These are phyloP conservation scores for Ispidina picta DNA, from an alignment of 2,797 vertebrate species.

Conservation along the genomic window DNA sequence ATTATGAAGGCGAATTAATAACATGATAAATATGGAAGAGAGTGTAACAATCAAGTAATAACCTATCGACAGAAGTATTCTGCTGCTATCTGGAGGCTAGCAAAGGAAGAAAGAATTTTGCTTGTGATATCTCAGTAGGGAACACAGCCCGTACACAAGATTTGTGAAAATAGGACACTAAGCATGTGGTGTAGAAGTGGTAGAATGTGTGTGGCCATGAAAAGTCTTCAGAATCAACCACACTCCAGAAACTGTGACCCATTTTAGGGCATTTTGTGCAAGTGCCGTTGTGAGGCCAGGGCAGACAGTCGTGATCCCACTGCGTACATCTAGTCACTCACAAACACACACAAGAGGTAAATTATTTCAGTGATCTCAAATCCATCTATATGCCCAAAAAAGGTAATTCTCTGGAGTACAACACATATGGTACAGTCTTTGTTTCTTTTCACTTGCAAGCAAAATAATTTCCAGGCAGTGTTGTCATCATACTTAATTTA, in stretches of 20 bases:
- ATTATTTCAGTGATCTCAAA: neutral
- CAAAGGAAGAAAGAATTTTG: neutral
- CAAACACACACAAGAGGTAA: neutral
- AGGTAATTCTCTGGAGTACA: neutral
- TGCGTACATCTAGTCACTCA: neutral
- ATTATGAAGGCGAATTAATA: conserved; percentile 64
- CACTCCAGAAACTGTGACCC: neutral
- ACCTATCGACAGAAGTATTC: conserved; percentile 16
- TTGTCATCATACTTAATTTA: conserved; percentile 1
- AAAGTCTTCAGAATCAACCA: neutral
- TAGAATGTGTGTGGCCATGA: rapidly evolving
- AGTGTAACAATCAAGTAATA: neutral
- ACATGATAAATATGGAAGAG: neutral
- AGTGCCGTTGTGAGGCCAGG: neutral
- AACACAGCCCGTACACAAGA: neutral
- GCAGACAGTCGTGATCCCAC: neutral
- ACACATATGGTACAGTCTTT: neutral
- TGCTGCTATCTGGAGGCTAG: conserved; percentile 48
- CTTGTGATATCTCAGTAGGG: neutral
- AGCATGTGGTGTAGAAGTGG: rapidly evolving
- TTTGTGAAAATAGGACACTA: neutral
- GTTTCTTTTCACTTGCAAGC: neutral
- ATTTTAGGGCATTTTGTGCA: neutral
- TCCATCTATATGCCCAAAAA: neutral
- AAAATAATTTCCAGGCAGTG: neutral